A percentile compares a stretch with the other conserved stretches of the same genome.
phyloP scores from a whole-genome alignment of 2,113 vertebrate genomes.

The Triplophysa rosa region DNA sequence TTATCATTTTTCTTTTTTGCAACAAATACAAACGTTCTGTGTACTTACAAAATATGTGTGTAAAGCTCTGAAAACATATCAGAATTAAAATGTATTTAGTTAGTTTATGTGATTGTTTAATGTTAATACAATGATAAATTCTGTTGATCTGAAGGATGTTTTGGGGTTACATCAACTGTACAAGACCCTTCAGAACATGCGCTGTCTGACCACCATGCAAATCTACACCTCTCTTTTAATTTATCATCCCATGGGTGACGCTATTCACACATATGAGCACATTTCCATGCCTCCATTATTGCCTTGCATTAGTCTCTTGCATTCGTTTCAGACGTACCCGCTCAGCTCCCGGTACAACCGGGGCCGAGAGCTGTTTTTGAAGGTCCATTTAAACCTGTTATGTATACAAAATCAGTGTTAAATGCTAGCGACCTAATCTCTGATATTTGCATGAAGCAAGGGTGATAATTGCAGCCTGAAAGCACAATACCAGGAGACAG shows the following conservation, averaged over 20 bases:
- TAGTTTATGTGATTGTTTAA: not conserved
- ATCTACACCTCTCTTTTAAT: constrained; percentile 61
- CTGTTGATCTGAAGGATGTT: not conserved
- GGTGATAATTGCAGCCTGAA: constrained; percentile 61
- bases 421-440: constrained; percentile 65
- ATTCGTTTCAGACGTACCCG: constrained; percentile 64
- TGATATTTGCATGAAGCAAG: constrained; percentile 60
- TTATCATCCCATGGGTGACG: constrained; percentile 44
- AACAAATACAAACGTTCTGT: too few relatives aligned
- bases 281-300: constrained; percentile 59
- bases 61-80: too few relatives aligned
- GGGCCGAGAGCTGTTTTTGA: constrained; percentile 58
- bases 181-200: not conserved
- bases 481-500: constrained; percentile 60
- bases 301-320: constrained; percentile 63
- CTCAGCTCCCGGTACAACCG: constrained; percentile 39
- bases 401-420: constrained; percentile 67
- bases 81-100: not conserved
- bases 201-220: constrained; percentile 58
- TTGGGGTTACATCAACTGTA: not conserved
- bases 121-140: not conserved
- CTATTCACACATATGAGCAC: constrained; percentile 54
- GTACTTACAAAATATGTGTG: too few relatives aligned
- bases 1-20: too few relatives aligned
- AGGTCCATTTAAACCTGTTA: constrained; percentile 73